Conservation (phyloP, 2,113 vertebrate species). For the Climacteris rufus region DNA sequence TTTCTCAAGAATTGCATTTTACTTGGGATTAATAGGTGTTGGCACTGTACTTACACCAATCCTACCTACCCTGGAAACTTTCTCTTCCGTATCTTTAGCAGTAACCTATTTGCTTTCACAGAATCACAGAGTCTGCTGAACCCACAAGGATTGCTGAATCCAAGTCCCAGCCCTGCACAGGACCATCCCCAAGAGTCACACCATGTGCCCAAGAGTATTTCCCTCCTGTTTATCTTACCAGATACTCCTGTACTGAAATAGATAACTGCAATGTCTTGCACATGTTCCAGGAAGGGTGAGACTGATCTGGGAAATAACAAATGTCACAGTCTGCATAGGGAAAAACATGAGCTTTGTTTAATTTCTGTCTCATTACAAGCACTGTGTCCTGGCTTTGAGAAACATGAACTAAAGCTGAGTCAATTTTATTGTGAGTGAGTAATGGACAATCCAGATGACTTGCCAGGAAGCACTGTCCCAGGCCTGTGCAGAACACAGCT, state of each 20-base stretch:
- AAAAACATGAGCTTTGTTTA: neutral
- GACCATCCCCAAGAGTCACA: neutral
- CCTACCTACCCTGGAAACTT: neutral
- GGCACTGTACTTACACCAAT: neutral
- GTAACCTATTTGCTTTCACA: neutral
- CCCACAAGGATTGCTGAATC: neutral
- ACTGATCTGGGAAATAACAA: neutral
- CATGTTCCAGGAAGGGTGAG: neutral
- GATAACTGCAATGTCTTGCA: neutral
- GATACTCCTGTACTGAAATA: neutral
- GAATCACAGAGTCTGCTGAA: neutral
- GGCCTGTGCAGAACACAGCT: neutral
- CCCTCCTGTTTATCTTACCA: neutral
- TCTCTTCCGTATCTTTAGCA: neutral
- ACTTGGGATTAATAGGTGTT: neutral
- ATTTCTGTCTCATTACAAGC: neutral
- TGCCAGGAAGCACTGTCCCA: neutral
- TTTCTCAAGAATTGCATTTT: neutral
- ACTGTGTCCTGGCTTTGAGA: neutral
- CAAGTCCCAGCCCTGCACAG: neutral
- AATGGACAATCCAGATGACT: neutral
- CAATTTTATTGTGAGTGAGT: neutral
- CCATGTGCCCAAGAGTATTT: neutral
- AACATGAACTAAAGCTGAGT: neutral
- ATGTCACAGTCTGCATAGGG: neutral